These are phyloP conservation scores for Peromyscus californicus DNA, from an alignment of 2,113 vertebrate species.

Conservation along the genomic window DNA sequence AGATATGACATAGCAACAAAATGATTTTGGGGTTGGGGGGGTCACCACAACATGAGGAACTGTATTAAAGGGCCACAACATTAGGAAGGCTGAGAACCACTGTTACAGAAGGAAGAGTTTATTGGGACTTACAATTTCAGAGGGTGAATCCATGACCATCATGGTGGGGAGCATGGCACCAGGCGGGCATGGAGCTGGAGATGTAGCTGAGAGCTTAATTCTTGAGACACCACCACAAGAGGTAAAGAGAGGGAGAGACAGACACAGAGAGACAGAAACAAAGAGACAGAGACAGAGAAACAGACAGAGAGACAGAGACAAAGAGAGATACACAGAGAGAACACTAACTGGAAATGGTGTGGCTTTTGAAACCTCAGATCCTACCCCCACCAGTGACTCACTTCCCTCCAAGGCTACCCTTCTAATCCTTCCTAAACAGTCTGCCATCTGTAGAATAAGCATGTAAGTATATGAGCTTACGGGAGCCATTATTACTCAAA, in stretches of 20 bases:
- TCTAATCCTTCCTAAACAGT: background rate
- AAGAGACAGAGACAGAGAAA: background rate
- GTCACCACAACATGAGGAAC: background rate
- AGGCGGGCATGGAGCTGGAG: background rate
- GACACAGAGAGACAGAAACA: background rate
- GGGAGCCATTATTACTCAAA: background rate
- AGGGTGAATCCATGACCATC: background rate
- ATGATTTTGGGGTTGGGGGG: background rate
- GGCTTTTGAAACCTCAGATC: background rate
- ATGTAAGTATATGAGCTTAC: no score
- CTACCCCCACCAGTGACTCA: background rate
- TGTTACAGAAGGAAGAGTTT: background rate
- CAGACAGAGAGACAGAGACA: background rate
- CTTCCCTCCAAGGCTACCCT: background rate
- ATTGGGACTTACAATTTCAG: background rate
- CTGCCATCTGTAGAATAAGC: no score
- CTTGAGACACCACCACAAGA: background rate
- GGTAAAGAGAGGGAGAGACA: background rate
- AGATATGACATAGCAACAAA: background rate
- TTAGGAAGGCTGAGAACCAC: background rate
- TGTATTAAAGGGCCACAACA: background rate
- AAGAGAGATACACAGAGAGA: background rate
- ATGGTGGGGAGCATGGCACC: background rate
- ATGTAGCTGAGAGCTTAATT: background rate
- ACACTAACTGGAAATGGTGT: background rate